These are phyloP conservation scores for Pipistrellus kuhlii DNA, from an alignment of 2,797 vertebrate species.

Conservation along the genomic window DNA sequence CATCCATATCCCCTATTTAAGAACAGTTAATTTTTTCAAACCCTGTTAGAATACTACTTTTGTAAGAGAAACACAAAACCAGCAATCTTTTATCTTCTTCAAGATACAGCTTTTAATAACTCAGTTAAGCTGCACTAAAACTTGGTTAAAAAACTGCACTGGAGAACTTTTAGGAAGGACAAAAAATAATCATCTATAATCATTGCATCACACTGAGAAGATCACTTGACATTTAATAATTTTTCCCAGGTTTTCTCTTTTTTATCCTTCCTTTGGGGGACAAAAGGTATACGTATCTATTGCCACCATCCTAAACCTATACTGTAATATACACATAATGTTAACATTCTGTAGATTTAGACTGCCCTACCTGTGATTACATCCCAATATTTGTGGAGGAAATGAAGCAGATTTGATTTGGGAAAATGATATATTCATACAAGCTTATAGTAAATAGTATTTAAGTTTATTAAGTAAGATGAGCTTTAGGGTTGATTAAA, in stretches of 20 bases:
- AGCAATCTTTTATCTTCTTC: background rate
- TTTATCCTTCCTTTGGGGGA: background rate
- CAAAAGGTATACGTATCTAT: background rate
- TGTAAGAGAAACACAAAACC: constrained; percentile 44
- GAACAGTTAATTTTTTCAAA: background rate
- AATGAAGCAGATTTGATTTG: constrained; percentile 26
- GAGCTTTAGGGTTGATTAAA: background rate
- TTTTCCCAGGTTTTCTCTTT: background rate
- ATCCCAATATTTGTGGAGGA: background rate
- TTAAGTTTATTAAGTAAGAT: constrained; percentile 2
- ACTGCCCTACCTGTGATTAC: background rate
- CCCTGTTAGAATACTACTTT: background rate
- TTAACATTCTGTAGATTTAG: background rate
- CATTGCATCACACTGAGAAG: background rate
- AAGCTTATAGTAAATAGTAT: constrained; percentile 27
- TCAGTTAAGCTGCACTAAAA: constrained; percentile 5
- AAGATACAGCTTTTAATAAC: constrained; percentile 22
- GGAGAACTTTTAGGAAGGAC: background rate
- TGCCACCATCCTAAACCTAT: background rate
- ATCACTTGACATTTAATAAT: background rate
- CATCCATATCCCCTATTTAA: background rate
- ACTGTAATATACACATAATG: background rate
- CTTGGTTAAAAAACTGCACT: constrained; percentile 12
- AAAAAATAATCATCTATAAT: background rate
- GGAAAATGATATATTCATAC: background rate